Percentiles rank a stretch among this genome's conserved stretches.
Conservation (phyloP, 2,113 vertebrate species). For the Eudorcas thomsonii region DNA sequence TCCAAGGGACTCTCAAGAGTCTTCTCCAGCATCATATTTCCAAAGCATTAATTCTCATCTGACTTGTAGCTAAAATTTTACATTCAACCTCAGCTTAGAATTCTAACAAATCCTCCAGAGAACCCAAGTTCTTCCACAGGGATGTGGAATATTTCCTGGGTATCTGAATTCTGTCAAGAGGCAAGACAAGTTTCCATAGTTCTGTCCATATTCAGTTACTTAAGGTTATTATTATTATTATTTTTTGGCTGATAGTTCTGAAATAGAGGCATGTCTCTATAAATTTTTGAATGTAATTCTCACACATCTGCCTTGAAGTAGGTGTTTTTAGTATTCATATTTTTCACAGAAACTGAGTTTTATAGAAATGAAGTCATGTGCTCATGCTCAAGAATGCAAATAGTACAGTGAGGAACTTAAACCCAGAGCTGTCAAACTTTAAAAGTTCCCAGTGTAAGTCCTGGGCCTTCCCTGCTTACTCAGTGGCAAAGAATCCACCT, state of each 20-base stretch:
- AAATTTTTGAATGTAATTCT: conserved; percentile 19
- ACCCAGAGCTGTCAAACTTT: not conserved
- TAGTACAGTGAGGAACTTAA: not conserved
- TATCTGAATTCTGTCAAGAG: conserved; percentile 27
- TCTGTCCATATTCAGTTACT: conserved; percentile 2
- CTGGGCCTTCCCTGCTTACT: not conserved
- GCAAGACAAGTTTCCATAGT: not conserved
- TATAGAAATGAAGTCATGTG: not conserved
- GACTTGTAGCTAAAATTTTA: not conserved
- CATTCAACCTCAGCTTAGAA: not conserved
- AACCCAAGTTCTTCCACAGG: not conserved
- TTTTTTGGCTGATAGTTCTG: conserved; percentile 38
- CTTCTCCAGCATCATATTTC: not conserved
- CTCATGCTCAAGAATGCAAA: not conserved
- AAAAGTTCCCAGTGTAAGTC: not conserved
- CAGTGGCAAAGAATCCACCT: not conserved
- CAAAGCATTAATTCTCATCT: not conserved
- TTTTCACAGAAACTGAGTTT: not conserved
- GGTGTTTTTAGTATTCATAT: not conserved
- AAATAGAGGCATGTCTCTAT: not conserved
- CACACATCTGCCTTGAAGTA: not conserved
- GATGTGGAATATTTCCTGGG: not conserved
- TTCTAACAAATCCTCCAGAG: not conserved
- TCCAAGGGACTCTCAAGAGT: not conserved
- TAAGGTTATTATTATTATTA: not conserved